These are phyloP conservation scores for Dicentrarchus labrax DNA, from an alignment of 2,113 vertebrate genomes.

Conservation along the genomic window DNA sequence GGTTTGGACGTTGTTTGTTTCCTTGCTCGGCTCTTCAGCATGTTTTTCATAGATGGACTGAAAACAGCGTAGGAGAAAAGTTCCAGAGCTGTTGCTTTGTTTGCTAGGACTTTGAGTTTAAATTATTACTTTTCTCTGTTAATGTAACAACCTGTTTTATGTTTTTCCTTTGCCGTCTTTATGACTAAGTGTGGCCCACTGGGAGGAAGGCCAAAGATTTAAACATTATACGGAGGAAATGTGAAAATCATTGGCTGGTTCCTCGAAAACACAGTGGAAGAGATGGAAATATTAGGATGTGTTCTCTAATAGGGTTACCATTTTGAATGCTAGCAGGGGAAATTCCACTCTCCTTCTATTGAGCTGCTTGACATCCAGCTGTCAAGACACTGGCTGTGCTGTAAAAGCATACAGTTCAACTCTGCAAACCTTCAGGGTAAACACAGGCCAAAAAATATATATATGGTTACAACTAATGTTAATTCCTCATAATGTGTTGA, in stretches of 20 bases:
- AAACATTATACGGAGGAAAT: neutral
- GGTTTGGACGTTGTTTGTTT: neutral
- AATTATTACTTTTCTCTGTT: neutral
- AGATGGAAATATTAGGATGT: neutral
- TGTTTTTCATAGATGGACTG: neutral
- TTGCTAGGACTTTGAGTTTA: neutral
- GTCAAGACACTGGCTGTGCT: neutral
- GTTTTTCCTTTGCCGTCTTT: neutral
- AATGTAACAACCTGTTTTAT: neutral
- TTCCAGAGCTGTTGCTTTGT: neutral
- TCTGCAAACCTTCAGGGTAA: neutral
- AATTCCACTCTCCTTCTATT: neutral
- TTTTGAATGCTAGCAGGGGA: neutral
- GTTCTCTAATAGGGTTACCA: neutral
- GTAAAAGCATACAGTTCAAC: neutral
- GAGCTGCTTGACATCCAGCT: neutral
- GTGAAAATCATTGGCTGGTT: neutral
- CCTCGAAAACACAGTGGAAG: neutral
- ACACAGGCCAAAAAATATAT: neutral
- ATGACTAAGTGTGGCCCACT: neutral
- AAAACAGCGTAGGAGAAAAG: neutral
- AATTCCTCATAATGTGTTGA: neutral
- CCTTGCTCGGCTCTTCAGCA: neutral
- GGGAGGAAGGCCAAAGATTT: neutral
- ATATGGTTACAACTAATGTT: neutral